Base-by-base conservation (phyloP, 2,888 invertebrate species). In the Drosophila infuscata region DNA sequence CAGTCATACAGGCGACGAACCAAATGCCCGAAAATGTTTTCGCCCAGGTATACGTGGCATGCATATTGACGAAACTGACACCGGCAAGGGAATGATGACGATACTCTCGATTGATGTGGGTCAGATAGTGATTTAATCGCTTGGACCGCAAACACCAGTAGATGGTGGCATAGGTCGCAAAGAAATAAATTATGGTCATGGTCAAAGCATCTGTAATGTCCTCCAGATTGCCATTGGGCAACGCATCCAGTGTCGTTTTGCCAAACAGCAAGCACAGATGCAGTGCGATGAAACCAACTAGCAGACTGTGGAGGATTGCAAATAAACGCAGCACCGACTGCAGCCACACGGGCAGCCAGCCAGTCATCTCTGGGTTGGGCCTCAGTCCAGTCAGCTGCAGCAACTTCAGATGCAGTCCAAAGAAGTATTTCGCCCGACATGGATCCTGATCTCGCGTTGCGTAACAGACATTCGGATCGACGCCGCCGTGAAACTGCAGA, bases 1-100 rank as follows among this genome's bases (percentile, higher is more conserved):
- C 92, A 12, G 35, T 0, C n/a, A 88, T 35, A 29, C 92, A 92
- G 15, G 75, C 56, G 2, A 32, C 3, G 7, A 74, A n/a, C 93
- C 93, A 93, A 12, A 69, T 70, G 9, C 58, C 36, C 4, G 84
- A 76, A 8, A 90, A 72, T 11, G 66, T 81, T 3, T 79, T 70
- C 0, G 90, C 76, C 68, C 75, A 60, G 0, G 56, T 59, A 51
- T 81, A 89, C 12, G 90, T 78, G 0, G 38, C 29, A 17, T 83
- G 46, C 36, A 76, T 70, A 52, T 81, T 91, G 8, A 92, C 89
- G 64, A 89, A 92, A 9, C 91, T 91, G 35, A 92, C 81, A 1
- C 92, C 92, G 6, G 91, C 83, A 32, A 92, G 71, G 3, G 92
- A 92, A 70, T 89, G 92, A 68, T 92, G 92, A 1, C 91, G 82